phyloP scores from a whole-genome alignment of 2,113 vertebrate species.

The Promerops cafer region DNA sequence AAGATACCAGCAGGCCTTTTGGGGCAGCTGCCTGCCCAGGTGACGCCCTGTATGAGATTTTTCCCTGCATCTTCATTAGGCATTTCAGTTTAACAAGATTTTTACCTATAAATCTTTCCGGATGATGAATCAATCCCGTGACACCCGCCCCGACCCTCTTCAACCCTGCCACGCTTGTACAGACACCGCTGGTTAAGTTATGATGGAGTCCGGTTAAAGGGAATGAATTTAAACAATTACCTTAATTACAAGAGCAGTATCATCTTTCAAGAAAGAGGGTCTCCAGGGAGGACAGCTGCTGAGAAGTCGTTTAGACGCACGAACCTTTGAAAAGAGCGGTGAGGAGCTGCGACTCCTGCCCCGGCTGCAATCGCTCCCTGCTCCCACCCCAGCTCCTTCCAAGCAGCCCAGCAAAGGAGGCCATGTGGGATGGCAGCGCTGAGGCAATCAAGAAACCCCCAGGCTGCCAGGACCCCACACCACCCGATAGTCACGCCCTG shows the following conservation, averaged over 20 bases:
- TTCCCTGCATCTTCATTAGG: not conserved
- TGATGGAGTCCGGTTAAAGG: not conserved
- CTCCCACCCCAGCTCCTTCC: not conserved
- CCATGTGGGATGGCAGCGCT: rapidly evolving
- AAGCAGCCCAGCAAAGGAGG: rapidly evolving
- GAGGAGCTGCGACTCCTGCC: not conserved
- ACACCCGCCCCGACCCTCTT: not conserved
- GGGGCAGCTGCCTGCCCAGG: not conserved
- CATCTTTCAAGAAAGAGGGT: slow-evolving; percentile 13
- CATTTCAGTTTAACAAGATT: slow-evolving; percentile 1
- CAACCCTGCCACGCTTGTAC: not conserved
- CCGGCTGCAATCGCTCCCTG: not conserved
- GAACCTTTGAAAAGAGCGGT: not conserved
- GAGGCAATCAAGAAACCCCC: too few relatives aligned
- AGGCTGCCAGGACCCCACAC: not conserved
- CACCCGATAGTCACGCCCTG: not conserved
- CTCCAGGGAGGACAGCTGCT: slow-evolving; percentile 33
- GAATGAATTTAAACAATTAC: slow-evolving; percentile 50
- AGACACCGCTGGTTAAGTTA: not conserved
- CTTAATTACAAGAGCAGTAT: slow-evolving; percentile 30
- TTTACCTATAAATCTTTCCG: not conserved
- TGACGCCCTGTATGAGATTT: not conserved
- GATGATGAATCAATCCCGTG: not conserved
- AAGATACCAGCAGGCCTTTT: not conserved
- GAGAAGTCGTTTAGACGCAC: not conserved